Conservation (phyloP, 2,888 invertebrate species). For the Amiota minor region DNA sequence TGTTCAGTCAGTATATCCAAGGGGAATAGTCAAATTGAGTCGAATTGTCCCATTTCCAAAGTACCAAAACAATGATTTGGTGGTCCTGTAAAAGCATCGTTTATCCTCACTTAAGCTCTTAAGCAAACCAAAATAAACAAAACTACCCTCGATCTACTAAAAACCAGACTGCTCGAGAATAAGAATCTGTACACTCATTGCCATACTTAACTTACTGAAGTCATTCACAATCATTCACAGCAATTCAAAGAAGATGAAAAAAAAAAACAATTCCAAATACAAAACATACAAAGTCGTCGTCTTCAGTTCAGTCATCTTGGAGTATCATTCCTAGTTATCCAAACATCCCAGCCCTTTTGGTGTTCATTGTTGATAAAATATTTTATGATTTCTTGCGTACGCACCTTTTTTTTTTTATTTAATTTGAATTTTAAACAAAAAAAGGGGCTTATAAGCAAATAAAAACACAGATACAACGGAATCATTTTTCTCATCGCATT, state of each 20-base stretch:
- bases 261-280: constrained; percentile 2
- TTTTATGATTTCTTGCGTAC: constrained; percentile 18
- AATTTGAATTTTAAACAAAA: constrained; percentile 14
- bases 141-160: constrained; percentile 49
- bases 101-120: constrained; percentile 61
- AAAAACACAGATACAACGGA: constrained; percentile 5
- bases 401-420: background rate
- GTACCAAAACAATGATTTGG: constrained; percentile 31
- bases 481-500: too few species aligned
- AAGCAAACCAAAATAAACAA: constrained; percentile 61
- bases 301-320: background rate
- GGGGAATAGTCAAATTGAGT: constrained; percentile 10
- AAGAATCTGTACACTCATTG: background rate
- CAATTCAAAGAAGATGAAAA: background rate
- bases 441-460: background rate
- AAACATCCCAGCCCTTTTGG: background rate
- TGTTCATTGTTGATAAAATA: background rate
- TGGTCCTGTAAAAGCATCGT: constrained; percentile 57
- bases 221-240: background rate
- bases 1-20: background rate
- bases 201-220: background rate
- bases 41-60: constrained; percentile 41
- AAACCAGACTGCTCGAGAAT: background rate
- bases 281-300: background rate
- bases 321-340: too few species aligned